A percentile compares a stretch with the other conserved stretches of the same genome.
These are phyloP conservation scores for Tribolium madens DNA, from an alignment of 1,140 invertebrate genomes.

Conservation along the genomic window DNA sequence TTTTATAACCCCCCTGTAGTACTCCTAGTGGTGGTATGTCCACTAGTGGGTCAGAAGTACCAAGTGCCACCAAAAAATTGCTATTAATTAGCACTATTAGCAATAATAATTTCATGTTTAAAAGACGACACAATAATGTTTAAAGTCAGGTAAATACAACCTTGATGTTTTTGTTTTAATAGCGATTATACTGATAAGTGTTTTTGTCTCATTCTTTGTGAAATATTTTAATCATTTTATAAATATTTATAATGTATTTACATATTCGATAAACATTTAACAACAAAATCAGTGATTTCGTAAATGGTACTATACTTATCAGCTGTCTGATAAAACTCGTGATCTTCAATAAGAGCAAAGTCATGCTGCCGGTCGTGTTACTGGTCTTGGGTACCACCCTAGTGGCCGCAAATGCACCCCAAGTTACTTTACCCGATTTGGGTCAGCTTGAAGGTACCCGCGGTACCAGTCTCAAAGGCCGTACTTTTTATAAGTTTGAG, in stretches of 20 bases:
- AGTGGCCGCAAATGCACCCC: neutral
- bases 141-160: neutral
- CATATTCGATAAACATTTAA: neutral
- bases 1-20: slow-evolving; percentile 48
- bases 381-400: no score
- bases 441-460: slow-evolving; percentile 5
- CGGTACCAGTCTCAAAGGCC: neutral
- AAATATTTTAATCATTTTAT: neutral
- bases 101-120: neutral
- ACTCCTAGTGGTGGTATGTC: slow-evolving; percentile 43
- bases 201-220: neutral
- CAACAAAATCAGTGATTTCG: no score
- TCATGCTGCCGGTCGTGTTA: no score
- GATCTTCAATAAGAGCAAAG: no score
- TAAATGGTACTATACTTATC: no score
- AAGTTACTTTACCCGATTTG: neutral
- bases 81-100: neutral
- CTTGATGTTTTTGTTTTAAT: neutral
- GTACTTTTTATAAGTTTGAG: slow-evolving; percentile 63
- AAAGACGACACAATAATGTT: neutral
- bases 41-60: neutral
- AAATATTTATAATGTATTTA: neutral
- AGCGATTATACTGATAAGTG: neutral
- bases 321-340: no score
- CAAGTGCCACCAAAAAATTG: neutral